These are phyloP conservation scores for Cuniculus paca DNA, from an alignment of 2,797 vertebrate genomes.

Conservation along the genomic window DNA sequence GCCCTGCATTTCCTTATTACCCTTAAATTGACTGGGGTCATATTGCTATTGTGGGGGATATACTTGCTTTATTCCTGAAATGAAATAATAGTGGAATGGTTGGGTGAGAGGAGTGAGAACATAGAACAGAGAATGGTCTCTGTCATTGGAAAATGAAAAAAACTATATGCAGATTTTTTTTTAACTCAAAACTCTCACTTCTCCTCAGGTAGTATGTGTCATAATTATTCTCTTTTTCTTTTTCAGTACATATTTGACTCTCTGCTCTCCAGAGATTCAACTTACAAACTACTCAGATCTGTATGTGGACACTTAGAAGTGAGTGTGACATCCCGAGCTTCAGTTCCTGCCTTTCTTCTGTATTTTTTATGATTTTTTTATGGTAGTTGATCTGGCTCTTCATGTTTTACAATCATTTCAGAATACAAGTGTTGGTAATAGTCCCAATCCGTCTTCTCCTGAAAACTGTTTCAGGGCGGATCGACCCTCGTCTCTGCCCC, in stretches of 20 bases:
- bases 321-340: slow-evolving; percentile 65
- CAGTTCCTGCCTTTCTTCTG: neutral
- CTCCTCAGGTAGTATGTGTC: slow-evolving; percentile 4
- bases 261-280: slow-evolving; percentile 96
- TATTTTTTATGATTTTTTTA: slow-evolving; percentile 1
- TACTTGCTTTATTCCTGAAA: slow-evolving; percentile 32
- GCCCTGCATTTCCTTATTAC: neutral
- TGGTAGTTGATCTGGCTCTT: neutral
- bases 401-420: slow-evolving; percentile 79
- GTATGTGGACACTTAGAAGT: slow-evolving; percentile 95
- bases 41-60: neutral
- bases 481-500: slow-evolving; percentile 90
- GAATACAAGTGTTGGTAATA: slow-evolving; percentile 92
- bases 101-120: neutral
- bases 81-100: neutral
- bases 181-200: neutral
- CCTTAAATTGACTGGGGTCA: neutral
- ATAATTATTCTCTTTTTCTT: slow-evolving; percentile 78
- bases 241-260: slow-evolving; percentile 97
- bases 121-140: neutral
- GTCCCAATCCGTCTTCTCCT: slow-evolving; percentile 91
- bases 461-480: slow-evolving; percentile 91
- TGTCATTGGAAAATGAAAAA: slow-evolving; percentile 23
- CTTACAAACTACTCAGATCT: slow-evolving; percentile 95
- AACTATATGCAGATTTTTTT: neutral